Percentiles rank a stretch among this genome's conserved stretches.
These are phyloP conservation scores for Cairina moschata DNA, from an alignment of 2,113 vertebrate genomes.

Conservation along the genomic window DNA sequence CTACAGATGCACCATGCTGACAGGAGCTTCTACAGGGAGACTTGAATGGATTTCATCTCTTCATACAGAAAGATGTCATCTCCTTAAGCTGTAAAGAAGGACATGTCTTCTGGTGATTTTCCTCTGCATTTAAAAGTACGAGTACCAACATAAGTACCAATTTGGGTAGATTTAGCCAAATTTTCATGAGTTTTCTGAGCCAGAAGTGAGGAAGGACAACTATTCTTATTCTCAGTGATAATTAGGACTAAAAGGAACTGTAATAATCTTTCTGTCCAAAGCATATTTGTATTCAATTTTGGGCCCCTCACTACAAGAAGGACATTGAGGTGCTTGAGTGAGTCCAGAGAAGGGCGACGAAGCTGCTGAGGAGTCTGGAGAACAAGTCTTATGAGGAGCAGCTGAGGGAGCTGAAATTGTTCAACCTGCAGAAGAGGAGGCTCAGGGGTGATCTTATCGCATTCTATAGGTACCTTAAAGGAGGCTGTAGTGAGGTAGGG, in stretches of 20 bases:
- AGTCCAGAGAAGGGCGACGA: too few relatives aligned
- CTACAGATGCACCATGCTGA: background rate
- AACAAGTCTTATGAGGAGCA: too few relatives aligned
- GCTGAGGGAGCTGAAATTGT: too few relatives aligned
- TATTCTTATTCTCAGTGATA: background rate
- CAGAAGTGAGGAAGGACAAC: background rate
- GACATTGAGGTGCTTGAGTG: too few relatives aligned
- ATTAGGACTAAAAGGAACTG: background rate
- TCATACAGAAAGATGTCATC: background rate
- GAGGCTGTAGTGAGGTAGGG: too few relatives aligned
- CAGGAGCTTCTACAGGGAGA: background rate
- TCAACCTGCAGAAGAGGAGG: too few relatives aligned
- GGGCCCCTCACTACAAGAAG: too few relatives aligned
- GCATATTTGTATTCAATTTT: too few relatives aligned
- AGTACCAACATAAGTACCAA: background rate
- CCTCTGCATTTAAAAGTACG: background rate
- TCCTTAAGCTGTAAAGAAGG: background rate
- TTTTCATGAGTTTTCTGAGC: background rate
- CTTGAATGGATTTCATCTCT: background rate
- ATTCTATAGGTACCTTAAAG: too few relatives aligned
- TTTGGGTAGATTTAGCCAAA: background rate
- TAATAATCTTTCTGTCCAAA: background rate
- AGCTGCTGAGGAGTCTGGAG: too few relatives aligned
- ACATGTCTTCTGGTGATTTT: background rate
- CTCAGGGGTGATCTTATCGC: too few relatives aligned